Conservation (phyloP, 2,797 vertebrate genomes). For the Bucorvus abyssinicus region DNA sequence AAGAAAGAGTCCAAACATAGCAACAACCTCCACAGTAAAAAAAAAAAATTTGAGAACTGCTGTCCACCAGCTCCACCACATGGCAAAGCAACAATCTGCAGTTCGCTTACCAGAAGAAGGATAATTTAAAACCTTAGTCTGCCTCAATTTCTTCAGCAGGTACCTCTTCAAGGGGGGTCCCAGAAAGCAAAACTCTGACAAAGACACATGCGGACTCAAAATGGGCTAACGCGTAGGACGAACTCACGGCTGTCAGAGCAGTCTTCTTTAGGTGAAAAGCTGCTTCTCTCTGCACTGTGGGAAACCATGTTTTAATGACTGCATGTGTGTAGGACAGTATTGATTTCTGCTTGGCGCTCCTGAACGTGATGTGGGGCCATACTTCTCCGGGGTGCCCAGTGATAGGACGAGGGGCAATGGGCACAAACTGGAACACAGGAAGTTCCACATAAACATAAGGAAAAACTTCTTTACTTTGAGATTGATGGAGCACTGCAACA, state of each 20-base stretch:
- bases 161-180: background rate
- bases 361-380: background rate
- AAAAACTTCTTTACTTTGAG: too few relatives aligned
- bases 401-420: too few relatives aligned
- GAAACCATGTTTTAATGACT: background rate
- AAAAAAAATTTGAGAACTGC: constrained; percentile 31
- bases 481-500: too few relatives aligned
- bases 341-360: background rate
- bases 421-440: too few relatives aligned
- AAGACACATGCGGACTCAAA: background rate
- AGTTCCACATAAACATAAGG: too few relatives aligned
- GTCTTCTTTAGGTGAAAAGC: background rate
- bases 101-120: background rate
- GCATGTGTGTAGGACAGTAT: background rate
- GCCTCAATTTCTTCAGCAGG: background rate
- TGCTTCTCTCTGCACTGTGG: background rate
- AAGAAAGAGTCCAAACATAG: constrained; percentile 43
- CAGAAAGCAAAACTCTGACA: background rate
- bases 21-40: constrained; percentile 1
- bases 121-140: background rate
- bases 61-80: constrained; percentile 77
- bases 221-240: background rate
- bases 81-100: constrained; percentile 67
- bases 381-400: too few relatives aligned
- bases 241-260: background rate